A percentile compares a stretch with the other conserved stretches of the same genome.
Conservation (phyloP, 2,888 invertebrate genomes). For the Tenthredo amoena region DNA sequence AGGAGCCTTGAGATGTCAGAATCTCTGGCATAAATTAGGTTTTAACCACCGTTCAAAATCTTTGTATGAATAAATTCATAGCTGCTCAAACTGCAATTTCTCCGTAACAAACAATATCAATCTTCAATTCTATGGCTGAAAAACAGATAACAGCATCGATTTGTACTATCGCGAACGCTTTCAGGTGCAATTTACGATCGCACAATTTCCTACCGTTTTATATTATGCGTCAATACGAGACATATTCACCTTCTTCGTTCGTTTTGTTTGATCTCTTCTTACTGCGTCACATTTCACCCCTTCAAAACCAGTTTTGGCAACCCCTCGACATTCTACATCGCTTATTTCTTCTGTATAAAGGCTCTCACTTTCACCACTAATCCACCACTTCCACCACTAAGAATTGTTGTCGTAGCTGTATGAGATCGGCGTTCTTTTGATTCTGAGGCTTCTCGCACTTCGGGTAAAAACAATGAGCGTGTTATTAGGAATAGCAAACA, state of each 20-base stretch:
- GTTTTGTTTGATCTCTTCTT: not conserved
- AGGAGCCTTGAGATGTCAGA: not conserved
- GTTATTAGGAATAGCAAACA: not conserved
- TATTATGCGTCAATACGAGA: not conserved
- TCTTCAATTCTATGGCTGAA: constrained; percentile 34
- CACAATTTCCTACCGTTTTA: not conserved
- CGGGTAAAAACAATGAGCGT: not conserved
- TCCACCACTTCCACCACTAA: not conserved
- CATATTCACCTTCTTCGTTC: not conserved
- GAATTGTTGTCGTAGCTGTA: not conserved
- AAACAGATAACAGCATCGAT: constrained; percentile 50
- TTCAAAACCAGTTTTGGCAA: not conserved
- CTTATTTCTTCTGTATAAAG: not conserved
- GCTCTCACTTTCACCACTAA: not conserved
- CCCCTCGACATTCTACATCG: not conserved
- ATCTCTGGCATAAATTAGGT: not conserved
- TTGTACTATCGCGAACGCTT: constrained; percentile 25
- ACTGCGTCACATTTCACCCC: not conserved
- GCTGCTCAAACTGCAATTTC: not conserved
- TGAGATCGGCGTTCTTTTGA: not conserved
- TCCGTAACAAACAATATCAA: not conserved
- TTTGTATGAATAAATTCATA: not conserved
- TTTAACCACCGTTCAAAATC: not conserved
- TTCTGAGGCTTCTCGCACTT: not conserved
- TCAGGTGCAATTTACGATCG: constrained; percentile 5